These are phyloP conservation scores for Istiophorus platypterus DNA, from an alignment of 2,113 vertebrate genomes.

Conservation along the genomic window DNA sequence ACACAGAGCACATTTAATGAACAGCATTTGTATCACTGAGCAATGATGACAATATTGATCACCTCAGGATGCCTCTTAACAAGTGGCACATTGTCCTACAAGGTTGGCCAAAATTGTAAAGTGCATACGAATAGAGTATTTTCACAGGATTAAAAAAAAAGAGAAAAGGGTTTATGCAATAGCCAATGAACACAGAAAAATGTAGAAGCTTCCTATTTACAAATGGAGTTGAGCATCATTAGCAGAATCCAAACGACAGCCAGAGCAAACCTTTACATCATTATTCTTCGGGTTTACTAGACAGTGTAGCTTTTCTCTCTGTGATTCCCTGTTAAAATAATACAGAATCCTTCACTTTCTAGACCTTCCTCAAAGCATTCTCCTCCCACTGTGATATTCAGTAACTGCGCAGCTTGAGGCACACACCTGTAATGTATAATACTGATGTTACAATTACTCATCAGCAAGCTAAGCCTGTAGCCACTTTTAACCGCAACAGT, in stretches of 20 bases:
- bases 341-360: conserved; percentile 13
- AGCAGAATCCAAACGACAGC: not conserved
- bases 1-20: conserved; percentile 61
- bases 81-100: not conserved
- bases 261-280: not conserved
- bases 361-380: not conserved
- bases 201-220: conserved; percentile 28
- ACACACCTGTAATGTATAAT: not conserved
- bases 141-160: conserved; percentile 21
- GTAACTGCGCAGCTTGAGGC: not conserved
- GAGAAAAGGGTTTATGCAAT: not conserved
- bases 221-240: conserved; percentile 6
- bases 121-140: conserved; percentile 59
- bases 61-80: not conserved
- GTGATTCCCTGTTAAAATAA: not conserved
- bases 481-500: conserved; percentile 6
- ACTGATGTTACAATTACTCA: not conserved
- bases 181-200: not conserved
- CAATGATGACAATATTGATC: conserved; percentile 5
- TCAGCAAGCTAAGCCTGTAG: not conserved
- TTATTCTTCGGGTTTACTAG: not conserved
- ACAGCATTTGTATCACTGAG: conserved; percentile 44
- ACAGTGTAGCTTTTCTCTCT: not conserved
- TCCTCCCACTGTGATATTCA: not conserved
- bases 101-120: conserved; percentile 32